These are phyloP conservation scores for Alces alces DNA, from an alignment of 2,113 vertebrate genomes.

Conservation along the genomic window DNA sequence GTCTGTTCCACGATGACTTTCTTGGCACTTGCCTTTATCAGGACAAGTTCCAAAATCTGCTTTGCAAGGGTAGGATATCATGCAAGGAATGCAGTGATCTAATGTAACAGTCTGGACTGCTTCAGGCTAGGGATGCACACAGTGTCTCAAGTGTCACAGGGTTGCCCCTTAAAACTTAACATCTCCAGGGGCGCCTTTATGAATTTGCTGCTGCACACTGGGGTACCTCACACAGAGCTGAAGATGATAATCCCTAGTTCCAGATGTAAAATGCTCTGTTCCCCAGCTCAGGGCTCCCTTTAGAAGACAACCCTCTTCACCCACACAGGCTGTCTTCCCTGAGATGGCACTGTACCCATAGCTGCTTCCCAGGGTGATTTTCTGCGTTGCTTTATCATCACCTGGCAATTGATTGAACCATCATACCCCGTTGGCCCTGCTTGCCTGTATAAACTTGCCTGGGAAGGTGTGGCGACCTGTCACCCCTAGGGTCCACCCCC, in stretches of 20 bases:
- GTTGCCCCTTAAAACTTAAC: background rate
- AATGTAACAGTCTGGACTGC: background rate
- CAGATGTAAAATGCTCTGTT: background rate
- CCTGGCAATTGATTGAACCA: background rate
- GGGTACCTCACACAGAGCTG: too few species aligned
- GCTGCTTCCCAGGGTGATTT: background rate
- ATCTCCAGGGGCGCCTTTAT: background rate
- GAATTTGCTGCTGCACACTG: background rate
- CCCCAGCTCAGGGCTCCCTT: background rate
- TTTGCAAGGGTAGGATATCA: background rate
- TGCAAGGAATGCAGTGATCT: background rate
- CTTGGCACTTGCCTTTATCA: background rate
- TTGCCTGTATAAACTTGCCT: background rate
- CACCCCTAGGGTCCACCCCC: background rate
- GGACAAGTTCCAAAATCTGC: background rate
- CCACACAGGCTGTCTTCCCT: background rate
- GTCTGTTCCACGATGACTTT: background rate
- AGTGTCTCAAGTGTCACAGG: background rate
- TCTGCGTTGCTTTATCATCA: background rate
- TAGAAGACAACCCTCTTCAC: background rate
- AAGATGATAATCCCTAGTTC: background rate
- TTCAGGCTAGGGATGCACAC: background rate
- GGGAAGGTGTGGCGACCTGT: background rate
- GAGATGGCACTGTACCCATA: too few species aligned
- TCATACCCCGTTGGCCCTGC: fast-evolving